Evolutionary conservation across 1,140 invertebrate genomes (phyloP).

Genomic region (Theocolax elegans): DNA sequence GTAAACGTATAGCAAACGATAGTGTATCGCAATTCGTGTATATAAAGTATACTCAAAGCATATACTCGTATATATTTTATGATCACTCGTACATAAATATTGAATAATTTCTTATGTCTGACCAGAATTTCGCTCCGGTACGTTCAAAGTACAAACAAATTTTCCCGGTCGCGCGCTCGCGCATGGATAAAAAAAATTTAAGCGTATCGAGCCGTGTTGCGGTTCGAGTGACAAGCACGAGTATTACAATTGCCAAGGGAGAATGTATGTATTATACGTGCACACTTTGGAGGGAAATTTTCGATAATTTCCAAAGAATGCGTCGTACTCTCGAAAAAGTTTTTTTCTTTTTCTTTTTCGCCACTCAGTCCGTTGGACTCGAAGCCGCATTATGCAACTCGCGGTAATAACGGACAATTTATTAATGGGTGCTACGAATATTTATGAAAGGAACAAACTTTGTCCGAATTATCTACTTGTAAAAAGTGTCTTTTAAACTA

Average conservation of each 20-base stretch:
- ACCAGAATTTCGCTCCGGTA: too few relatives aligned
- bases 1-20: too few relatives aligned
- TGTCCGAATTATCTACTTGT: neutral
- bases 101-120: too few relatives aligned
- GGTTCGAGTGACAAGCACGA: neutral
- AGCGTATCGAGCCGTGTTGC: neutral
- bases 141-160: too few relatives aligned
- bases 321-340: neutral
- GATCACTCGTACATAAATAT: too few relatives aligned
- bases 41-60: too few relatives aligned
- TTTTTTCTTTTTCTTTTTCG: neutral
- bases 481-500: slow-evolving; percentile 34
- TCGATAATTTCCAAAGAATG: slow-evolving; percentile 26
- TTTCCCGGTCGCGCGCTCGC: too few relatives aligned
- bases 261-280: neutral
- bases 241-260: neutral
- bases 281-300: too few relatives aligned
- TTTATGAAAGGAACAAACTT: slow-evolving; percentile 30
- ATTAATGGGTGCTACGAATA: slow-evolving; percentile 13
- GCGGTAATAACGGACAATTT: slow-evolving; percentile 13
- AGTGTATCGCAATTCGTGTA: too few relatives aligned
- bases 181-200: too few relatives aligned
- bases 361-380: too few relatives aligned
- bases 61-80: too few relatives aligned
- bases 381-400: neutral